Percentiles rank a stretch among this genome's conserved stretches.
Conservation (phyloP, 2,888 invertebrate genomes). For the Cheilosia pagana region DNA sequence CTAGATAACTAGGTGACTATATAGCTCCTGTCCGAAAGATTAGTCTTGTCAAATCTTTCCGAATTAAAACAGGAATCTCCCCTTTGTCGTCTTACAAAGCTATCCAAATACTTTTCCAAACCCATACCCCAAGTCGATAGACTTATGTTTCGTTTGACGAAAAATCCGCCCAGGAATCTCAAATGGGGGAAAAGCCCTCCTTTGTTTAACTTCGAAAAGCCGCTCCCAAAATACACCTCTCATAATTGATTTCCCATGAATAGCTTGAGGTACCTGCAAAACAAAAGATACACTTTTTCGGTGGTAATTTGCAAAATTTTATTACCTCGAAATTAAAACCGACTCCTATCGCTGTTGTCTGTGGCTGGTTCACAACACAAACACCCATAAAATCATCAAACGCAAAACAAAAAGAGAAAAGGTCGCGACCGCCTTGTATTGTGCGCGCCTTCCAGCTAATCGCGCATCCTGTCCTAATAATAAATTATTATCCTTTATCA, state of each 20-base stretch:
- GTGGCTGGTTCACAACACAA: not conserved
- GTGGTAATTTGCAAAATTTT: conserved; percentile 65
- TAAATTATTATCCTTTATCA: conserved; percentile 74
- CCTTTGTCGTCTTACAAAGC: too few relatives aligned
- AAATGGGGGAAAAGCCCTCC: too few relatives aligned
- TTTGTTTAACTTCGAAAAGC: not conserved
- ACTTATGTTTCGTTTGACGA: too few relatives aligned
- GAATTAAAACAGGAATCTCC: too few relatives aligned
- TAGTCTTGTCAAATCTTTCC: too few relatives aligned
- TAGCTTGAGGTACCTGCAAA: not conserved
- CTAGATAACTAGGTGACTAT: too few relatives aligned
- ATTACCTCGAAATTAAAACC: conserved; percentile 58
- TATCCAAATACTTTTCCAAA: too few relatives aligned
- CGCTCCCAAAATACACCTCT: not conserved
- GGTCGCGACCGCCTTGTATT: conserved; percentile 39
- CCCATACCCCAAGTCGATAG: too few relatives aligned
- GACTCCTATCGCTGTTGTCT: conserved; percentile 27
- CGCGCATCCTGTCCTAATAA: conserved; percentile 64
- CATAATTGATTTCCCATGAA: conserved; percentile 27
- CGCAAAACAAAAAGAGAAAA: conserved; percentile 44
- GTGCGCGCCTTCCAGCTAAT: conserved; percentile 50
- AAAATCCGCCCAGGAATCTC: too few relatives aligned
- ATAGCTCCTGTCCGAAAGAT: too few relatives aligned
- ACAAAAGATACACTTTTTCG: not conserved
- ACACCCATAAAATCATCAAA: conserved; percentile 28